A percentile compares a stretch with the other conserved stretches of the same genome.
Conservation (phyloP, 2,888 invertebrate genomes). For the Colletes collaris region DNA sequence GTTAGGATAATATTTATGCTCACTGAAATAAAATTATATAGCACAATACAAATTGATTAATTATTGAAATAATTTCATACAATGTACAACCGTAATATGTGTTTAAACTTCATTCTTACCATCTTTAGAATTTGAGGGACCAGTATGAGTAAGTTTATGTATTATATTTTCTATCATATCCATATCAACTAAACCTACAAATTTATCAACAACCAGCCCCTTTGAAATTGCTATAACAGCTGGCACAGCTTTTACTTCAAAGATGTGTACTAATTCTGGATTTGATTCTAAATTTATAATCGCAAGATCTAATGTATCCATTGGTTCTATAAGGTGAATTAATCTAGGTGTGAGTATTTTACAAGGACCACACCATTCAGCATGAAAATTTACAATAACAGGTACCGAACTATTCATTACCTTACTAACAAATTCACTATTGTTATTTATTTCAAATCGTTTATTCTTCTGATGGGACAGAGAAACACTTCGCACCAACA, state of each 20-base stretch:
- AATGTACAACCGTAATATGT: slow-evolving; percentile 1
- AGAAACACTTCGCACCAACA: slow-evolving; percentile 74
- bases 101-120: slow-evolving; percentile 32
- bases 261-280: slow-evolving; percentile 92
- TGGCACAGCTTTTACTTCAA: slow-evolving; percentile 92
- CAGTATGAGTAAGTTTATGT: slow-evolving; percentile 84
- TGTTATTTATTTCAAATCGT: slow-evolving; percentile 86
- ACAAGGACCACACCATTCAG: slow-evolving; percentile 96
- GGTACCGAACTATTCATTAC: slow-evolving; percentile 93
- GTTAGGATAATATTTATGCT: background rate
- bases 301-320: slow-evolving; percentile 90
- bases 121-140: slow-evolving; percentile 39
- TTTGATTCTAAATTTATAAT: slow-evolving; percentile 93
- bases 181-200: slow-evolving; percentile 93
- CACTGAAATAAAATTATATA: slow-evolving; percentile 16
- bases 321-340: slow-evolving; percentile 89
- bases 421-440: slow-evolving; percentile 91
- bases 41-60: slow-evolving; percentile 10
- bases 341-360: slow-evolving; percentile 93
- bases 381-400: slow-evolving; percentile 96
- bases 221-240: slow-evolving; percentile 92
- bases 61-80: slow-evolving; percentile 25
- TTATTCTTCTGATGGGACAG: slow-evolving; percentile 73
- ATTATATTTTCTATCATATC: slow-evolving; percentile 92
- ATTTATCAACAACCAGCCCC: slow-evolving; percentile 93